Evolutionary conservation across 2,113 vertebrate genomes (phyloP), one percentile per base, ranked within the genome.

Genomic region (Apodemus sylvaticus): DNA sequence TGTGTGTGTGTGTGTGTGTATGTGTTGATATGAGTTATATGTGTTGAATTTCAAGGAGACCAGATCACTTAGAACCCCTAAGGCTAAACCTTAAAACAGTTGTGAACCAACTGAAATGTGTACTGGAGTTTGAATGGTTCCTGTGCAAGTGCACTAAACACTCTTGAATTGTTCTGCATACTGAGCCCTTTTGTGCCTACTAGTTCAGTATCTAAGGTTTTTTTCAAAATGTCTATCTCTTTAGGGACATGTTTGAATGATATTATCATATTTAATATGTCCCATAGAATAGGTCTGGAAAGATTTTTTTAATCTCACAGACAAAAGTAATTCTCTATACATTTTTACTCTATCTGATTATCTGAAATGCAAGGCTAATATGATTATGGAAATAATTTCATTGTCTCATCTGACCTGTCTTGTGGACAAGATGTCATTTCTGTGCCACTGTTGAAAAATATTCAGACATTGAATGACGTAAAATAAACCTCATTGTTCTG

Each of bases 211-310:
- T 45, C 88, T 86, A 86, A 53, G 76, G 64, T 94, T 78, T 73
- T 48, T 79, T 66, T 71, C 12, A 16, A 7, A 22, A 29, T 60
- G 14, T 1, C 0, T 82, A 16, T 60, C 94, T 92, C 17, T 39
- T 88, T 24, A 90, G n/a, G 48, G 26, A 39, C 34, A 64, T 64
- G 24, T 85, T 91, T 64, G 95, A 95, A 51, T 88, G 36, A 86
- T 58, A 39, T 53, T 39, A 81, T 90, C 64, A 55, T 73, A 74
- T 85, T 87, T 51, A 64, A 90, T 88, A 76, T 97, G 29, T 58
- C 17, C n/a, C 48, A 51, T 81, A 51, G 76, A 7, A 76, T 58
- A 55, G 39, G 0, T 19, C 29, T 60, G 14, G 20, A 70, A 19
- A 83, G 81, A 74, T 74, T 16, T 34, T 53, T 24, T 7, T 4